Base-by-base conservation (phyloP, 2,113 vertebrate species). In the Lepisosteus oculatus region DNA sequence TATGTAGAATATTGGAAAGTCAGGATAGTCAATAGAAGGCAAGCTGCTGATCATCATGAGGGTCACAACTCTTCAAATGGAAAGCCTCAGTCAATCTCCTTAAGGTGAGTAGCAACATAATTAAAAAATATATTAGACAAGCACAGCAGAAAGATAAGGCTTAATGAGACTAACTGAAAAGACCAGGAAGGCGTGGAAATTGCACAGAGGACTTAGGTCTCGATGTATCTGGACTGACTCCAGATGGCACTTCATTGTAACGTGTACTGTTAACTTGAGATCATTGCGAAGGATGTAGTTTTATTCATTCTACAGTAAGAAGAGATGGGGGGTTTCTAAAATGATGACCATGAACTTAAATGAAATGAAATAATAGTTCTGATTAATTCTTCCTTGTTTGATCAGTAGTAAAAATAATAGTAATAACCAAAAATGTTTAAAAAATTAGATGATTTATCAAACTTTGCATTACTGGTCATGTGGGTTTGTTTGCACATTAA, bases 361-460 rank as follows among this genome's bases (percentile, higher is more conserved):
- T 29, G 29, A 29, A 29, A 29, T 29, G 29, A 29, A 29, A 29
- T 51, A 51, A 51, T 6, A 6, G 47, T 9, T 51, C 47, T 51
- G 47, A 51, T 51, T 51, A 51, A 9, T 6, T 63, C 51, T 6
- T 72, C 12, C 6, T 70, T 74, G 79, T 86, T 78, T 80, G 79
- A 76, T 75, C 72, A 74, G 80, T 84, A 83, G 84, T 78, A 63
- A 76, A 83, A 89, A 87, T 74, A 85, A 88, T 68, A 73, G 64
- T 80, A 79, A 77, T 71, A 67, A 61, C 68, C 74, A 84, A 75
- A 80, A 72, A 51, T 77, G 74, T 76, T 80, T 79, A 85, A 83
- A 91, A 92, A 94, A 95, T 94, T 92, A 95, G 93, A 95, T 94
- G 93, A 97, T 97, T 96, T 93, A 96, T 98, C 95, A 97, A 94